These are phyloP conservation scores for Eueremaeus valkanovi DNA, from an alignment of 2,888 invertebrate genomes.

Conservation along the genomic window DNA sequence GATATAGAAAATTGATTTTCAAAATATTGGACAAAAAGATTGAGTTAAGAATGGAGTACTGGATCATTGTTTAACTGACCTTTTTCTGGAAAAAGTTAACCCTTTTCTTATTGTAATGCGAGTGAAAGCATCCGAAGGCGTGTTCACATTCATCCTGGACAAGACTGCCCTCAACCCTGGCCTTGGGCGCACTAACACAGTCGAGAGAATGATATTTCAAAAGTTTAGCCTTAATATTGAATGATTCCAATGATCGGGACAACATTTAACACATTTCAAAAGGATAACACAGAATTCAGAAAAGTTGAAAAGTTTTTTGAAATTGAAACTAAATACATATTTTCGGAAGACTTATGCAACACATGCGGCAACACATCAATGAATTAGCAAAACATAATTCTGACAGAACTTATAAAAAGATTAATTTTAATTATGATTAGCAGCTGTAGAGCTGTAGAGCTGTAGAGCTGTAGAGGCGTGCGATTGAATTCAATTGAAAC, in stretches of 20 bases:
- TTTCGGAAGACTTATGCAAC: too few relatives aligned
- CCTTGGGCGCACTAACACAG: conserved; percentile 27
- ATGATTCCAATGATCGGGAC: conserved; percentile 20
- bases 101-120: not conserved
- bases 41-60: too few relatives aligned
- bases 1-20: too few relatives aligned
- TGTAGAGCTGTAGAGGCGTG: conserved; percentile 20
- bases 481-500: conserved; percentile 22
- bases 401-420: too few relatives aligned
- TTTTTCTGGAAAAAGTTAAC: conserved; percentile 15
- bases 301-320: too few relatives aligned
- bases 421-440: conserved; percentile 27
- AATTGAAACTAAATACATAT: too few relatives aligned
- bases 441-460: conserved; percentile 21
- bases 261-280: conserved; percentile 13
- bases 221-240: not conserved
- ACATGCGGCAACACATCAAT: not conserved
- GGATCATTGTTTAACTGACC: conserved; percentile 11
- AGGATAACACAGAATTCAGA: not conserved
- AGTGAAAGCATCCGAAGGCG: conserved; percentile 8
- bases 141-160: conserved; percentile 7
- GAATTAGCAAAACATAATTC: conserved; percentile 14
- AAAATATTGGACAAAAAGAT: too few relatives aligned
- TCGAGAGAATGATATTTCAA: conserved; percentile 18
- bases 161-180: conserved; percentile 13